Evolutionary conservation across 2,888 invertebrate genomes (phyloP).

Genomic region (Physocephala rufipes): DNA sequence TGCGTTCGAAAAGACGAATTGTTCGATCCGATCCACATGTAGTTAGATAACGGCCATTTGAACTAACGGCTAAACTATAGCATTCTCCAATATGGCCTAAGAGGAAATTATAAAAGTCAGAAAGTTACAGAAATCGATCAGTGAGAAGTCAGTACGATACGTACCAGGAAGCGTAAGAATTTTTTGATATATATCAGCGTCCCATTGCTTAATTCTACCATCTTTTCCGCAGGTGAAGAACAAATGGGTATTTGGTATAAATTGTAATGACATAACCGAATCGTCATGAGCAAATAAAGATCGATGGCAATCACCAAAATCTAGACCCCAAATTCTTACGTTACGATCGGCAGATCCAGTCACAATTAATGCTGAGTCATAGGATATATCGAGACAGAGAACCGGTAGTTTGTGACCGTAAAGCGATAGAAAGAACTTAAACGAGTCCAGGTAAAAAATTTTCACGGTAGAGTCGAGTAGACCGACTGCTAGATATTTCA

Average conservation of each 20-base stretch:
- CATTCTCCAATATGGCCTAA: constrained; percentile 83
- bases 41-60: constrained; percentile 80
- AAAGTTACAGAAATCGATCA: not conserved
- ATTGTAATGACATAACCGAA: constrained; percentile 87
- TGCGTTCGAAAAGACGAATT: constrained; percentile 84
- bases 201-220: constrained; percentile 96
- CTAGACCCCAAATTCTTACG: constrained; percentile 97
- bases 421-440: constrained; percentile 94
- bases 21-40: constrained; percentile 90
- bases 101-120: not conserved
- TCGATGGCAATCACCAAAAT: constrained; percentile 97
- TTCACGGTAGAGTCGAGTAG: constrained; percentile 93
- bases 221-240: constrained; percentile 95
- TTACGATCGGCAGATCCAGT: constrained; percentile 97
- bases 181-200: constrained; percentile 89
- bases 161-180: constrained; percentile 80
- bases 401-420: constrained; percentile 98
- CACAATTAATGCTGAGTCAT: constrained; percentile 84
- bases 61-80: constrained; percentile 78
- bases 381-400: constrained; percentile 90
- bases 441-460: constrained; percentile 92
- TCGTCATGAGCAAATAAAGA: constrained; percentile 97
- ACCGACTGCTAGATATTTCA: constrained; percentile 87
- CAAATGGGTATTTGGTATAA: constrained; percentile 90
- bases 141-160: not conserved